Conservation (phyloP, 1,140 invertebrate genomes). For the Eumaeus atala region DNA sequence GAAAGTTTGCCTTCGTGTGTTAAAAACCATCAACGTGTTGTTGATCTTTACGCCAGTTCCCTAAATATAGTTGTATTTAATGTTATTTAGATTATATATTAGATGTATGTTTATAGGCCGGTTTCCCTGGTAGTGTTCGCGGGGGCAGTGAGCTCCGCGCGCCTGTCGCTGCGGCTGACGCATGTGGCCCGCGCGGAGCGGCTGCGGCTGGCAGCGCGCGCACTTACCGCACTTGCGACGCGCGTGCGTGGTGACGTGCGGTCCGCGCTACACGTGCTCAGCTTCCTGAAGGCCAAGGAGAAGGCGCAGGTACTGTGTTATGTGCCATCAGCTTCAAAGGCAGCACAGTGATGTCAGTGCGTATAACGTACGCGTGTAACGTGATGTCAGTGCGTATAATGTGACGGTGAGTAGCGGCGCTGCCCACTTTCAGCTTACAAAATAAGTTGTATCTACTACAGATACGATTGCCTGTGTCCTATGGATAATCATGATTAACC, state of each 20-base stretch:
- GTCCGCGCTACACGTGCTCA: slow-evolving; percentile 44
- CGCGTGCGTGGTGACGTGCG: slow-evolving; percentile 48
- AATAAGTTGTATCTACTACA: too few relatives aligned
- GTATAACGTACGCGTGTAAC: not conserved
- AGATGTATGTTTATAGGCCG: slow-evolving; percentile 69
- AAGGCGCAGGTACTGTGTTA: slow-evolving; percentile 31
- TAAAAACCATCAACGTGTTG: too few relatives aligned
- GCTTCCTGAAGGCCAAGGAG: slow-evolving; percentile 33
- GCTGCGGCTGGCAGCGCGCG: slow-evolving; percentile 27
- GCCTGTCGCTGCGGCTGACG: slow-evolving; percentile 29
- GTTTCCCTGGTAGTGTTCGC: slow-evolving; percentile 82
- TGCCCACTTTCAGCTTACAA: too few relatives aligned
- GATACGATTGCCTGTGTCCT: too few relatives aligned
- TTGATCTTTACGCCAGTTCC: too few relatives aligned
- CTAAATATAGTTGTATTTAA: too few relatives aligned
- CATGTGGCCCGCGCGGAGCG: slow-evolving; percentile 28
- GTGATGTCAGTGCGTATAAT: too few relatives aligned
- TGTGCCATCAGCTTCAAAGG: too few relatives aligned
- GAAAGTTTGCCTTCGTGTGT: too few relatives aligned
- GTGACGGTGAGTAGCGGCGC: too few relatives aligned
- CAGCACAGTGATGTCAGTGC: not conserved
- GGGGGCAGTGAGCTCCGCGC: slow-evolving; percentile 26
- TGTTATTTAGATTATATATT: not conserved
- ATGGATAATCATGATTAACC: too few relatives aligned
- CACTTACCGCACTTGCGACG: slow-evolving; percentile 35